Evolutionary conservation across 1,140 invertebrate genomes (phyloP).

Genomic region (Chrysopa pallens): DNA sequence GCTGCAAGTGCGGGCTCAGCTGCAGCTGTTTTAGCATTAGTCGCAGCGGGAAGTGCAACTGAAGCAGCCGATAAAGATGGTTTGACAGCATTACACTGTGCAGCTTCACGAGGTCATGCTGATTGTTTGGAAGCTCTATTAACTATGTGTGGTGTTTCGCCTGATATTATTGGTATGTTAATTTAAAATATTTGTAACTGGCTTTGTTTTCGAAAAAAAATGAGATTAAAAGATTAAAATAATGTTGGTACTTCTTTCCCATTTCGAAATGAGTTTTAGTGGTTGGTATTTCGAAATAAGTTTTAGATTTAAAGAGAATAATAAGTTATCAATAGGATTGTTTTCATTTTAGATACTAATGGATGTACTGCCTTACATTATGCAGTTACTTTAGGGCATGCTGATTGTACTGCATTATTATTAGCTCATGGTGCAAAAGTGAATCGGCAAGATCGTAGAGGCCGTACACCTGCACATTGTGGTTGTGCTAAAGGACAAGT

Average conservation of each 20-base stretch:
- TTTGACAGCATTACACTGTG: slow-evolving; percentile 83
- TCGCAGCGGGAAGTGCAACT: slow-evolving; percentile 67
- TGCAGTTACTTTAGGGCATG: slow-evolving; percentile 80
- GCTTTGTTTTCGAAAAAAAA: too few relatives aligned
- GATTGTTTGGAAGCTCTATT: slow-evolving; percentile 83
- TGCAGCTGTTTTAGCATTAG: slow-evolving; percentile 70
- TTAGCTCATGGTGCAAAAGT: slow-evolving; percentile 77
- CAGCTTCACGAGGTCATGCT: slow-evolving; percentile 83
- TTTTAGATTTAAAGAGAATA: too few relatives aligned
- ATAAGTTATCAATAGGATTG: too few relatives aligned
- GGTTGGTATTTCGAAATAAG: too few relatives aligned
- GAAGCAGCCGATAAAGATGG: slow-evolving; percentile 68
- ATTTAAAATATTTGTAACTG: too few relatives aligned
- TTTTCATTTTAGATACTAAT: slow-evolving; percentile 51
- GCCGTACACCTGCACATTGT: slow-evolving; percentile 63
- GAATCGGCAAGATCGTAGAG: slow-evolving; percentile 81
- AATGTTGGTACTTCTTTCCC: too few relatives aligned
- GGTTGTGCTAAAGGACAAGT: slow-evolving; percentile 89
- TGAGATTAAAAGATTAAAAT: too few relatives aligned
- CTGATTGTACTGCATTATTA: slow-evolving; percentile 78
- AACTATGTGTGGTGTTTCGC: slow-evolving; percentile 69
- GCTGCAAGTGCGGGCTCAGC: slow-evolving; percentile 89
- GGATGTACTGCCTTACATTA: slow-evolving; percentile 94
- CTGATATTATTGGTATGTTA: slow-evolving; percentile 40
- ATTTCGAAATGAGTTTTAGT: too few relatives aligned